Percentiles rank a stretch among this genome's conserved stretches.
Evolutionary conservation across 2,797 vertebrate species (phyloP).

Genomic region (Delichon dasypus): DNA sequence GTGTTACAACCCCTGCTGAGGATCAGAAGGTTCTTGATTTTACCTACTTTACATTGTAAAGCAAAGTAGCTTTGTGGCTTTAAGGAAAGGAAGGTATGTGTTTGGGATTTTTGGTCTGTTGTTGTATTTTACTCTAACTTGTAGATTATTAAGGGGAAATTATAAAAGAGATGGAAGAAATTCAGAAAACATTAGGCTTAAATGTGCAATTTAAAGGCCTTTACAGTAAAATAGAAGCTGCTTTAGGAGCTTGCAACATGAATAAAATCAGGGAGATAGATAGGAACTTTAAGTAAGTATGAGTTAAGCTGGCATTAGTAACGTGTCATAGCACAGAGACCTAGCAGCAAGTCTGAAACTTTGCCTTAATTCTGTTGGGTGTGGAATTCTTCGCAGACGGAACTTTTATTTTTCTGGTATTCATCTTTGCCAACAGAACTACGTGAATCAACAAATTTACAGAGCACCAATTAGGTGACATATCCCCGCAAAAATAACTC

Average conservation of each 20-base stretch:
- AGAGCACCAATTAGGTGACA: not conserved
- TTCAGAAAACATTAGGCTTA: not conserved
- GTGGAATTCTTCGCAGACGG: not conserved
- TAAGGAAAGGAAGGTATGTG: not conserved
- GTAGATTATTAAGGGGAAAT: not conserved
- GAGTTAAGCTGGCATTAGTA: not conserved
- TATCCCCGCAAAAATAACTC: not conserved
- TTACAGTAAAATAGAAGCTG: not conserved
- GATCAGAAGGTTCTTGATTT: not conserved
- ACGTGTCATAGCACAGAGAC: not conserved
- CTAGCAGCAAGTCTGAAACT: not conserved
- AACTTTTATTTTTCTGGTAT: not conserved
- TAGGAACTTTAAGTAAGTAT: not conserved
- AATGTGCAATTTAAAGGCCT: not conserved
- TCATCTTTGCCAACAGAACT: not conserved
- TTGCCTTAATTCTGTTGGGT: not conserved
- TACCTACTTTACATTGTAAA: not conserved
- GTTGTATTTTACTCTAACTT: not conserved
- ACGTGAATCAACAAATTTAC: not conserved
- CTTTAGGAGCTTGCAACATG: not conserved
- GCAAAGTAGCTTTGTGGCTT: not conserved
- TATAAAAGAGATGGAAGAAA: not conserved
- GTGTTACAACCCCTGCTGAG: not conserved
- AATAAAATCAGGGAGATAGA: not conserved
- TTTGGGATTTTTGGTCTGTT: not conserved